These are phyloP conservation scores for Isaurus tuberculatus DNA, from an alignment of 92 coral and sea anemone species.

Conservation along the genomic window DNA sequence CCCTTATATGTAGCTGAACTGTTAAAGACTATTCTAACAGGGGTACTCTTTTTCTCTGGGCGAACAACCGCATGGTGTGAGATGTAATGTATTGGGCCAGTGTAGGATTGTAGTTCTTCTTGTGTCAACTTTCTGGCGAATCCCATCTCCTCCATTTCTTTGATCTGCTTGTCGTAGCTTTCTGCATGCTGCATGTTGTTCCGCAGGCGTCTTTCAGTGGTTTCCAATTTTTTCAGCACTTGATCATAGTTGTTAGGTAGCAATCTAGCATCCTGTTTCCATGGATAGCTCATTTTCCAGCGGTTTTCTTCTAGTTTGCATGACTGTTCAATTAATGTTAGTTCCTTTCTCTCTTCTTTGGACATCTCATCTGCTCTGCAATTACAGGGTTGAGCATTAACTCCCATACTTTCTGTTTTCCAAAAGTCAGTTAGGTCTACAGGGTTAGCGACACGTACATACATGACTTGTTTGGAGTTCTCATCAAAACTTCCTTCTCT, in stretches of 20 bases:
- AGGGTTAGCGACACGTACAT: conserved; percentile 52
- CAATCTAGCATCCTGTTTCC: conserved; percentile 54
- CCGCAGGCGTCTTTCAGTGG: conserved; percentile 55
- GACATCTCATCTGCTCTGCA: conserved; percentile 58
- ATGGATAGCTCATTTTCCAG: conserved; percentile 63
- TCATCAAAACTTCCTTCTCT: conserved; percentile 15
- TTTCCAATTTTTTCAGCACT: conserved; percentile 61
- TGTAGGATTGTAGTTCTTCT: conserved; percentile 40
- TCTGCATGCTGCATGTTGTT: conserved; percentile 60
- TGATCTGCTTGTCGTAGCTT: conserved; percentile 55
- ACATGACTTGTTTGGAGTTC: conserved; percentile 40
- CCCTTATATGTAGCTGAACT: conserved; percentile 62
- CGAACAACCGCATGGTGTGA: conserved; percentile 59
- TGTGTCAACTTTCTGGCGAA: conserved; percentile 59
- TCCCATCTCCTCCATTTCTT: conserved; percentile 63
- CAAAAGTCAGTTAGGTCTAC: conserved; percentile 59
- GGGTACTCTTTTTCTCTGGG: conserved; percentile 62
- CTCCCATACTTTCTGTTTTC: conserved; percentile 73
- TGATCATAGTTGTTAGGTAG: conserved; percentile 62
- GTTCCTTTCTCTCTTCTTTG: conserved; percentile 40
- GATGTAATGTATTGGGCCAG: conserved; percentile 46
- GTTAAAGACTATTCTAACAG: conserved; percentile 61
- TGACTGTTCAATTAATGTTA: conserved; percentile 56
- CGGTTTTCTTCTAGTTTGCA: conserved; percentile 45
- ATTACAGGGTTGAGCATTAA: conserved; percentile 49